Evolutionary conservation across 2,797 vertebrate species (phyloP).

Genomic region (Notolabrus celidotus): DNA sequence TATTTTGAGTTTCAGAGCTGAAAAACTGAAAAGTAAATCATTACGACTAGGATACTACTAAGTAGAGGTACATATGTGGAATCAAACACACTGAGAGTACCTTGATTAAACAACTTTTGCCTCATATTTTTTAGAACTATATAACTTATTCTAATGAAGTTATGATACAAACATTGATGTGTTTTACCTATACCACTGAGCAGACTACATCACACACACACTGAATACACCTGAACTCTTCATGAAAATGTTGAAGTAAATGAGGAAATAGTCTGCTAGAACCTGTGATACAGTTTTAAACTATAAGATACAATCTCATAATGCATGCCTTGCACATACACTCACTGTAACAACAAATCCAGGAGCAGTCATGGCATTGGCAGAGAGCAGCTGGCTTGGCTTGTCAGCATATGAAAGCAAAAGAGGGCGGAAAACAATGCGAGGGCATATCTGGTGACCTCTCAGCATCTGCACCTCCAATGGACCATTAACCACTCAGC

Average conservation of each 20-base stretch:
- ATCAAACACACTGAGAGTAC: neutral
- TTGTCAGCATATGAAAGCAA: constrained; percentile 40
- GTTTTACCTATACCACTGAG: neutral
- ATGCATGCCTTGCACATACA: neutral
- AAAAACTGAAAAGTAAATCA: constrained; percentile 10
- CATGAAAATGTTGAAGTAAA: too few species aligned
- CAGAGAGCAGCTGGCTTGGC: constrained; percentile 49
- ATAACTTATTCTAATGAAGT: constrained; percentile 24
- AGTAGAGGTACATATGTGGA: neutral
- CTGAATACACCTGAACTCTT: too few species aligned
- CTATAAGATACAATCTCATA: neutral
- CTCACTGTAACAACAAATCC: neutral
- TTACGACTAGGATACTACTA: neutral
- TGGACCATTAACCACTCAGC: constrained; percentile 54
- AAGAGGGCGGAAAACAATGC: constrained; percentile 43
- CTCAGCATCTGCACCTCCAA: constrained; percentile 53
- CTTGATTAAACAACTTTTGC: constrained; percentile 23
- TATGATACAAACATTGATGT: constrained; percentile 8
- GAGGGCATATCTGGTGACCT: constrained; percentile 55
- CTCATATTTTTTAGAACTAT: neutral
- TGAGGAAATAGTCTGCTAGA: too few species aligned
- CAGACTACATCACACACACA: neutral
- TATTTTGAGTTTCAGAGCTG: neutral
- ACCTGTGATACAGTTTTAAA: neutral
- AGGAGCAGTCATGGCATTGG: constrained; percentile 22